Evolutionary conservation across 2,888 invertebrate genomes (phyloP).

Genomic region (Oegoconia quadripuncta): DNA sequence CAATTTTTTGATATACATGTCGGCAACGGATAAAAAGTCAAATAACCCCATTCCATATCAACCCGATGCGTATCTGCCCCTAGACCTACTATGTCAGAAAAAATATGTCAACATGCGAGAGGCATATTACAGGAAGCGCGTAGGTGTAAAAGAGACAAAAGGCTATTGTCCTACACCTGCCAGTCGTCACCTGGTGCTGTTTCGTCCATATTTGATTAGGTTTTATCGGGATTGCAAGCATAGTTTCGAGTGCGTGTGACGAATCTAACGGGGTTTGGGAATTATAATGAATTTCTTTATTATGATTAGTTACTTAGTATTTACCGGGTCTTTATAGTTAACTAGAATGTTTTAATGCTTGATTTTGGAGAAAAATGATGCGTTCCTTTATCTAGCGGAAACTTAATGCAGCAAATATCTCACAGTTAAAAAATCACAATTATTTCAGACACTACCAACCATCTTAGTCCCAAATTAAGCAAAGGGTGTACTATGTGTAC

Average conservation of each 20-base stretch:
- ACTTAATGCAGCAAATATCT: no score
- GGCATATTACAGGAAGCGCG: slow-evolving; percentile 22
- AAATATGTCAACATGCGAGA: slow-evolving; percentile 49
- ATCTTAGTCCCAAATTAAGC: no score
- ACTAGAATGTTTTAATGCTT: background rate
- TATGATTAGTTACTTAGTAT: background rate
- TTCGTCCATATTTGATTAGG: slow-evolving; percentile 71
- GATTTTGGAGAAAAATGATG: no score
- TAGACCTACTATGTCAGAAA: slow-evolving; percentile 47
- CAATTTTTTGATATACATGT: slow-evolving; percentile 46
- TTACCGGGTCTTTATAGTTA: background rate
- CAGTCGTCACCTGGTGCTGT: slow-evolving; percentile 61
- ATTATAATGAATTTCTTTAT: slow-evolving; percentile 13
- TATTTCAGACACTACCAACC: no score
- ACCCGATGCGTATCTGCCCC: slow-evolving; percentile 52
- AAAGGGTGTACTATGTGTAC: no score
- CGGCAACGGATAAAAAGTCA: slow-evolving; percentile 49
- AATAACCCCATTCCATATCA: slow-evolving; percentile 47
- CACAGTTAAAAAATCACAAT: no score
- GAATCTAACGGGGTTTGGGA: slow-evolving; percentile 32
- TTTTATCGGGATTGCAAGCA: slow-evolving; percentile 57
- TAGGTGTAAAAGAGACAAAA: slow-evolving; percentile 48
- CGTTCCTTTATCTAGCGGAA: no score
- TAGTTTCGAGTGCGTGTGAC: slow-evolving; percentile 48
- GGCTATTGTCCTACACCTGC: slow-evolving; percentile 66